Conservation (phyloP, 2,888 invertebrate species). For the Alcis repandata region DNA sequence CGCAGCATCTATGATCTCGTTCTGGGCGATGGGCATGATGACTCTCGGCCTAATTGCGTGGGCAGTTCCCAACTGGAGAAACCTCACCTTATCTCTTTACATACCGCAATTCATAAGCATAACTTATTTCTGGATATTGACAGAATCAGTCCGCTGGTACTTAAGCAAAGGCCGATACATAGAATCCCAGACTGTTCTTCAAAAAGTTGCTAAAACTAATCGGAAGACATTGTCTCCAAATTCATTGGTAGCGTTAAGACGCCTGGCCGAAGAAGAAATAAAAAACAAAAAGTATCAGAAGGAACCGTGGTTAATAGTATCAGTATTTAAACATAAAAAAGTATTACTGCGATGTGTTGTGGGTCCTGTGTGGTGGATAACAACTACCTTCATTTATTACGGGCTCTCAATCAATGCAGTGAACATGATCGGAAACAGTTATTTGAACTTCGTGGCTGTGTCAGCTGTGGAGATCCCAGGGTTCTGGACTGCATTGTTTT, state of each 20-base stretch:
- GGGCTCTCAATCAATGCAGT: conserved; percentile 88
- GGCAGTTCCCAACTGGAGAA: conserved; percentile 89
- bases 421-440: conserved; percentile 87
- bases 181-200: conserved; percentile 88
- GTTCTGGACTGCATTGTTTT: conserved; percentile 84
- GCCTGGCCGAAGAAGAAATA: conserved; percentile 60
- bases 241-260: conserved; percentile 62
- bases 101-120: conserved; percentile 89
- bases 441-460: conserved; percentile 88
- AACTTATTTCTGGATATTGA: conserved; percentile 88
- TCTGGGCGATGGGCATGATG: conserved; percentile 26
- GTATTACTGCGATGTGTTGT: conserved; percentile 62
- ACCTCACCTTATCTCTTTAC: conserved; percentile 88
- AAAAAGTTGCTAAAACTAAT: conserved; percentile 88
- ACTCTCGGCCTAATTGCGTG: conserved; percentile 83
- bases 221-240: conserved; percentile 69
- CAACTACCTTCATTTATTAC: conserved; percentile 88
- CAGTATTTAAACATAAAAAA: conserved; percentile 63
- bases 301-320: conserved; percentile 68
- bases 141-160: conserved; percentile 92
- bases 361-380: conserved; percentile 86
- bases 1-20: conserved; percentile 28
- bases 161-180: conserved; percentile 89
- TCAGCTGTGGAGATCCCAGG: conserved; percentile 89
- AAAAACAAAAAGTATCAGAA: conserved; percentile 47